A percentile compares a stretch with the other conserved stretches of the same genome.
Conservation (phyloP, 2,113 vertebrate species). For the Serinus canaria region DNA sequence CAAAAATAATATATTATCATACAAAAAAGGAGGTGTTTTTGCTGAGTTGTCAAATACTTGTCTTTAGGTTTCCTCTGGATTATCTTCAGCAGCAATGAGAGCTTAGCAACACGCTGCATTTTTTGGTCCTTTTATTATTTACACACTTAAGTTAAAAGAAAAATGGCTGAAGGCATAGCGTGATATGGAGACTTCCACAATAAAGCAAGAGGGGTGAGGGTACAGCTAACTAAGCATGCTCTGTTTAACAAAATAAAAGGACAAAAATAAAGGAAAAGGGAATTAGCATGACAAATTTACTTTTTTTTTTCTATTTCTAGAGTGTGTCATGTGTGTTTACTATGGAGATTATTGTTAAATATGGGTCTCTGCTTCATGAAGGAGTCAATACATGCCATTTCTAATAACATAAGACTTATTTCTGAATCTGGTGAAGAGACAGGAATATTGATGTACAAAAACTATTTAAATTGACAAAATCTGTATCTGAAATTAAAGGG, state of each 20-base stretch:
- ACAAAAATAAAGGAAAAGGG: neutral
- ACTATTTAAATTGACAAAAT: neutral
- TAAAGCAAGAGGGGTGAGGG: neutral
- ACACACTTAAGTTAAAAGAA: neutral
- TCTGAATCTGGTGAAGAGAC: neutral
- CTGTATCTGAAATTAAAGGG: neutral
- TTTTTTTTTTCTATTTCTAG: neutral
- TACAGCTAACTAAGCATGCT: neutral
- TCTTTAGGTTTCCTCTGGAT: neutral
- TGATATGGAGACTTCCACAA: neutral
- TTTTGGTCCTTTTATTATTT: neutral
- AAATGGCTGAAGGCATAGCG: neutral
- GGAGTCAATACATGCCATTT: neutral
- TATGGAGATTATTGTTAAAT: neutral
- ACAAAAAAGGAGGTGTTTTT: neutral
- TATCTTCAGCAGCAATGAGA: neutral
- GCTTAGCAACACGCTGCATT: neutral
- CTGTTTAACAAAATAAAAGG: neutral
- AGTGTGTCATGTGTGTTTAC: neutral
- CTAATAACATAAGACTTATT: neutral
- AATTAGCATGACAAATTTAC: rapidly evolving
- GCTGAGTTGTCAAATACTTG: neutral
- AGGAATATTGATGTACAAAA: neutral
- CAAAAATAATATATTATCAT: neutral
- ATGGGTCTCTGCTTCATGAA: neutral